Evolutionary conservation across 1,140 invertebrate species (phyloP).

Genomic region (Dryas iulia): DNA sequence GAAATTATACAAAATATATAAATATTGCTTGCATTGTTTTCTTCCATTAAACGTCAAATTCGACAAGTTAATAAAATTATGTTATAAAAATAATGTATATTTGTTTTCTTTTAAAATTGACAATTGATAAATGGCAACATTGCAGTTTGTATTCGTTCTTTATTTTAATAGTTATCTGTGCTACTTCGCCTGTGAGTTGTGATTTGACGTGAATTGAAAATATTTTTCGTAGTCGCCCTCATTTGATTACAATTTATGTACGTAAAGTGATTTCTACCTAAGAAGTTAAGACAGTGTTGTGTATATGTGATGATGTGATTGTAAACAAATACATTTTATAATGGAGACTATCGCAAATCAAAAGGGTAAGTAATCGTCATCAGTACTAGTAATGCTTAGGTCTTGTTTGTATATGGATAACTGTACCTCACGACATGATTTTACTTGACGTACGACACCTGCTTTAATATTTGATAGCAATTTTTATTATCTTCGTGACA

Average conservation of each 20-base stretch:
- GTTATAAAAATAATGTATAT: too few species aligned
- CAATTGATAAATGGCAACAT: not conserved
- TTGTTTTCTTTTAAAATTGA: not conserved
- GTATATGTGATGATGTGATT: slow-evolving; percentile 69
- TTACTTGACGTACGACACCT: slow-evolving; percentile 54
- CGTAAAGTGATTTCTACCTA: slow-evolving; percentile 1
- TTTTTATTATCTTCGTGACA: not conserved
- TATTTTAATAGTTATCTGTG: slow-evolving; percentile 5
- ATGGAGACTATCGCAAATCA: slow-evolving; percentile 72
- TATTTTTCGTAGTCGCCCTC: slow-evolving; percentile 37
- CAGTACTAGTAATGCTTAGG: slow-evolving; percentile 39
- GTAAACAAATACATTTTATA: slow-evolving; percentile 45
- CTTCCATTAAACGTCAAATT: too few species aligned
- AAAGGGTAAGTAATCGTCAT: slow-evolving; percentile 65
- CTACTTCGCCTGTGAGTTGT: slow-evolving; percentile 17
- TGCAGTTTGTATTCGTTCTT: not conserved
- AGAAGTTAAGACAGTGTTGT: slow-evolving; percentile 13
- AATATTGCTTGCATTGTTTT: too few species aligned
- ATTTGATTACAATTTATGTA: slow-evolving; percentile 25
- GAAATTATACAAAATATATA: too few species aligned
- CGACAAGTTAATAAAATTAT: too few species aligned
- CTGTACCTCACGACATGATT: slow-evolving; percentile 71
- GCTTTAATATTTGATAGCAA: slow-evolving; percentile 29
- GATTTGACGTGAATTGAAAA: slow-evolving; percentile 34
- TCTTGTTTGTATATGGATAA: slow-evolving; percentile 78